These are phyloP conservation scores for Tauraco hartlaubi DNA, from an alignment of 2,797 vertebrate genomes.

Conservation along the genomic window DNA sequence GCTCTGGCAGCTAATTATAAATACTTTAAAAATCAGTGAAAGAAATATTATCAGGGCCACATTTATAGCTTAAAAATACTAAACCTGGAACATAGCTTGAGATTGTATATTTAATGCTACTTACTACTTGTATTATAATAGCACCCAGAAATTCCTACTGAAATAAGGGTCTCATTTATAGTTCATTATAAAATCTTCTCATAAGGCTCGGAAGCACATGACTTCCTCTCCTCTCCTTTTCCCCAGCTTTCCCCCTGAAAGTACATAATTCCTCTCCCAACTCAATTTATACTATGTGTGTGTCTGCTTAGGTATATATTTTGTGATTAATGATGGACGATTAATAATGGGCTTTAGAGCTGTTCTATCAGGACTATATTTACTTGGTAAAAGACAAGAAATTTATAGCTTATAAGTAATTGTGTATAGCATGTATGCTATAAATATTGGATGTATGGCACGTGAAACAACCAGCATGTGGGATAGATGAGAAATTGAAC, in stretches of 20 bases:
- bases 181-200: background rate
- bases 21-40: background rate
- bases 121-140: background rate
- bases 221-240: background rate
- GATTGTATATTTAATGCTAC: background rate
- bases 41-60: background rate
- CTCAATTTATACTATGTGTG: background rate
- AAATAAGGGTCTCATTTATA: background rate
- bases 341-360: background rate
- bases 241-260: background rate
- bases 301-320: background rate
- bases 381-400: background rate
- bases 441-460: background rate
- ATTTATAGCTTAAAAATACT: background rate
- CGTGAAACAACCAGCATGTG: background rate
- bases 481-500: background rate
- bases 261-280: rapidly evolving
- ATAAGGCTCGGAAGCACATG: background rate
- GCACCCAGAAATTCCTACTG: background rate
- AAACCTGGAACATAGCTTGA: background rate
- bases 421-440: background rate
- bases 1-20: background rate
- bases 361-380: background rate
- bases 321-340: background rate
- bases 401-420: background rate